Evolutionary conservation across 1,140 invertebrate species (phyloP).

Genomic region (Parapsyche elsis): DNA sequence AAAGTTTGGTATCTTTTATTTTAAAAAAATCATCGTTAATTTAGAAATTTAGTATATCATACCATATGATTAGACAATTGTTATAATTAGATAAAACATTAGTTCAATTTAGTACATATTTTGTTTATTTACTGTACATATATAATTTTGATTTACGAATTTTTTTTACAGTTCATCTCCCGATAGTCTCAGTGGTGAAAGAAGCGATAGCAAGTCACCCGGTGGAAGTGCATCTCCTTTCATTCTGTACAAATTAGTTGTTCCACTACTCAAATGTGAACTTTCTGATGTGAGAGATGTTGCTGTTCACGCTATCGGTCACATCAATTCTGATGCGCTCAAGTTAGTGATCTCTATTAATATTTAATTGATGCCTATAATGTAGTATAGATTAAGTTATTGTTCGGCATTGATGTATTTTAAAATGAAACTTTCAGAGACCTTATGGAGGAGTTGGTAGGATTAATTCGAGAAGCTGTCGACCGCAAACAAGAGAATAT

Average conservation of each 20-base stretch:
- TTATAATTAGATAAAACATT: not conserved
- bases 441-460: constrained; percentile 94
- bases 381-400: not conserved
- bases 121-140: constrained; percentile 19
- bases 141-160: not conserved
- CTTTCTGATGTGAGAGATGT: constrained; percentile 92
- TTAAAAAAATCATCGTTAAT: no score
- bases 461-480: constrained; percentile 93
- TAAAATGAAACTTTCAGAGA: constrained; percentile 73
- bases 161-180: constrained; percentile 78
- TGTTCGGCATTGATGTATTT: constrained; percentile 35
- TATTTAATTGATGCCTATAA: not conserved
- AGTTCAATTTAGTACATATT: constrained; percentile 2
- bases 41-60: no score
- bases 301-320: constrained; percentile 91
- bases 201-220: constrained; percentile 75
- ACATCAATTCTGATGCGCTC: constrained; percentile 91
- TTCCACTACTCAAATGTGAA: constrained; percentile 91
- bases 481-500: constrained; percentile 98
- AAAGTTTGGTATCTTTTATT: no score
- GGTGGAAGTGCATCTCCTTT: constrained; percentile 76
- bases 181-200: constrained; percentile 84
- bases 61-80: no score
- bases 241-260: constrained; percentile 91
- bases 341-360: constrained; percentile 71